A percentile compares a stretch with the other conserved stretches of the same genome.
These are phyloP conservation scores for Axis porcinus DNA, from an alignment of 2,113 vertebrate genomes.

Conservation along the genomic window DNA sequence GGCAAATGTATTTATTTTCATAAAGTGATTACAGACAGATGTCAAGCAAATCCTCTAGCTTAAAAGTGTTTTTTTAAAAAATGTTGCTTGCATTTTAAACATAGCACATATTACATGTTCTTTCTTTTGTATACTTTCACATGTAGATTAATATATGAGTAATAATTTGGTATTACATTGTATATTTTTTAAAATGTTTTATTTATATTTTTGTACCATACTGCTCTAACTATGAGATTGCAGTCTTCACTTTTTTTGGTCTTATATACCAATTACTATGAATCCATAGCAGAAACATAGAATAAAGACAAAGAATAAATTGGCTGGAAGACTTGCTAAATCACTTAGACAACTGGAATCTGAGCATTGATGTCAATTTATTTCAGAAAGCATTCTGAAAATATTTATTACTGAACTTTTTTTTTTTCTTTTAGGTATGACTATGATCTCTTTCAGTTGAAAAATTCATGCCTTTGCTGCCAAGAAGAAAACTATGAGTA, in stretches of 20 bases:
- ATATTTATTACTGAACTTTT: neutral
- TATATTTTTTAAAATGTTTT: neutral
- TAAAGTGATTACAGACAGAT: neutral
- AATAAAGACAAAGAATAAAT: neutral
- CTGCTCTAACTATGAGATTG: neutral
- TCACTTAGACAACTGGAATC: neutral
- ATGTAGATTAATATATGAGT: neutral
- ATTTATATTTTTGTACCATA: neutral
- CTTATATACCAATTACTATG: neutral
- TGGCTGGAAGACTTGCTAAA: neutral
- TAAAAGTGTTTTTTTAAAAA: neutral
- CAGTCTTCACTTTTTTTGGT: neutral
- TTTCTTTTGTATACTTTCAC: neutral
- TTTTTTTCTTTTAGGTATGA: slow-evolving; percentile 54
- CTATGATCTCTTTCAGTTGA: slow-evolving; percentile 30
- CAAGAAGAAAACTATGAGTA: slow-evolving; percentile 12
- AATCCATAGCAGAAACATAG: neutral
- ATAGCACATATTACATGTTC: neutral
- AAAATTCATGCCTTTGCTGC: slow-evolving; percentile 61
- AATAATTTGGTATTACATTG: neutral
- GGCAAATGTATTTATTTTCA: neutral
- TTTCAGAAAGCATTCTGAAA: neutral
- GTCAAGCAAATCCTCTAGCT: neutral
- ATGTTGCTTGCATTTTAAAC: neutral
- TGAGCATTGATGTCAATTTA: neutral